Percentiles rank a stretch among this genome's conserved stretches.
Evolutionary conservation across 2,113 vertebrate species (phyloP).

Genomic region (Amphilophus citrinellus): DNA sequence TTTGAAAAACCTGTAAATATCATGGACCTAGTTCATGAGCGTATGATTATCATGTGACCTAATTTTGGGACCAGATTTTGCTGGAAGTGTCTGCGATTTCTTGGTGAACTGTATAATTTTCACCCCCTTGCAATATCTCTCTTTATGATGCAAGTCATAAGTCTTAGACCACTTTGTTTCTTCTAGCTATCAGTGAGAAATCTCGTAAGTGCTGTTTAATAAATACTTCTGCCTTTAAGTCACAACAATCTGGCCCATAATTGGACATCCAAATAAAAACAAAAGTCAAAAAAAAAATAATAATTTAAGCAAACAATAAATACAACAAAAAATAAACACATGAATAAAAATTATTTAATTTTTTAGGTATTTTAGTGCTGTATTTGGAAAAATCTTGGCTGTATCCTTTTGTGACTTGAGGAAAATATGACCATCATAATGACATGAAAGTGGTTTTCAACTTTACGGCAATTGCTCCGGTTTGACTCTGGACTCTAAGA

Average conservation of each 20-base stretch:
- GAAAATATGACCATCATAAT: slow-evolving; percentile 79
- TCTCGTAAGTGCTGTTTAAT: background rate
- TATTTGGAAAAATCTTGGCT: background rate
- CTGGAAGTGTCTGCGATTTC: slow-evolving; percentile 60
- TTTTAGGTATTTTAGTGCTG: background rate
- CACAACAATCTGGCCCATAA: background rate
- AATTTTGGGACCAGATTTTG: slow-evolving; percentile 56
- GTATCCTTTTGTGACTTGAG: slow-evolving; percentile 63
- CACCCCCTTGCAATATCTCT: background rate
- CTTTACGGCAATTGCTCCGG: slow-evolving; percentile 27
- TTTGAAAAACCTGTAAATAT: slow-evolving; percentile 14
- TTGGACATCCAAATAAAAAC: background rate
- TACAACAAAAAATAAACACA: background rate
- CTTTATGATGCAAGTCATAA: background rate
- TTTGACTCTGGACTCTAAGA: slow-evolving; percentile 35
- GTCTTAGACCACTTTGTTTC: background rate
- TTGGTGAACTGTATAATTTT: slow-evolving; percentile 22
- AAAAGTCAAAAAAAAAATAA: background rate
- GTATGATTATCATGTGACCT: slow-evolving; percentile 77
- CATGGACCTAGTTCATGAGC: slow-evolving; percentile 12
- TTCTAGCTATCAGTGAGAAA: background rate
- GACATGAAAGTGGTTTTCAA: slow-evolving; percentile 61
- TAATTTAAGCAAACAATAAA: background rate
- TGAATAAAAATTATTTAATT: background rate
- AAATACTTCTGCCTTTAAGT: background rate